A percentile compares a stretch with the other conserved stretches of the same genome.
phyloP scores from a whole-genome alignment of 2,888 invertebrate species.

The Lottia gigantea region DNA sequence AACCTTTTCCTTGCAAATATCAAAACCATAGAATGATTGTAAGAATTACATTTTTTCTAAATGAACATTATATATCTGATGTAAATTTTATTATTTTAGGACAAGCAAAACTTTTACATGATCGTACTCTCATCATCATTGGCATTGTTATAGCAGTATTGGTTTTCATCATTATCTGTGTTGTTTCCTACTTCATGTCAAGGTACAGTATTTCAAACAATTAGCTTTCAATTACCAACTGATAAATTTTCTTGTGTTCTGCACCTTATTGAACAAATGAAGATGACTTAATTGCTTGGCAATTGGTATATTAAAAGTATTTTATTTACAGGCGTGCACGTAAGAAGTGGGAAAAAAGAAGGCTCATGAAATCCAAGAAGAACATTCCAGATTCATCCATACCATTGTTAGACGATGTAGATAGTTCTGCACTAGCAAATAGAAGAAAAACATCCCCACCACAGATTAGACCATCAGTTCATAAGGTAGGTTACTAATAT shows the following conservation, averaged over 20 bases:
- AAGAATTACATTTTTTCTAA: no score
- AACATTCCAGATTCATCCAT: constrained; percentile 40
- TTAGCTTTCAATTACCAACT: no score
- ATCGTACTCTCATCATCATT: constrained; percentile 41
- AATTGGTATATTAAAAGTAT: neutral
- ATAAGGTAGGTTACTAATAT: neutral
- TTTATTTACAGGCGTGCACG: constrained; percentile 33
- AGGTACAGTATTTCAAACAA: constrained; percentile 13
- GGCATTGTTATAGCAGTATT: constrained; percentile 41
- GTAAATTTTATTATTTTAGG: constrained; percentile 25
- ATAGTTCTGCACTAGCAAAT: constrained; percentile 22
- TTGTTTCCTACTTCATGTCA: constrained; percentile 39
- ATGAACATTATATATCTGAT: no score
- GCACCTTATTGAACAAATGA: neutral
- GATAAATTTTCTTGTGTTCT: no score
- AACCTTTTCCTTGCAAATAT: no score
- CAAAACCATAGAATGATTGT: no score
- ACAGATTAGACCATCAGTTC: neutral
- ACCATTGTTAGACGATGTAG: constrained; percentile 39
- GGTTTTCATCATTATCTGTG: constrained; percentile 43
- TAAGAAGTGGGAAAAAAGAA: constrained; percentile 29
- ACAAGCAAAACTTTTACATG: constrained; percentile 39
- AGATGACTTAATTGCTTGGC: neutral
- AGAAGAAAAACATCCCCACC: neutral
- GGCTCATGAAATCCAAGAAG: constrained; percentile 31